Evolutionary conservation across 2,113 vertebrate species (phyloP).

Genomic region (Lates calcarifer): DNA sequence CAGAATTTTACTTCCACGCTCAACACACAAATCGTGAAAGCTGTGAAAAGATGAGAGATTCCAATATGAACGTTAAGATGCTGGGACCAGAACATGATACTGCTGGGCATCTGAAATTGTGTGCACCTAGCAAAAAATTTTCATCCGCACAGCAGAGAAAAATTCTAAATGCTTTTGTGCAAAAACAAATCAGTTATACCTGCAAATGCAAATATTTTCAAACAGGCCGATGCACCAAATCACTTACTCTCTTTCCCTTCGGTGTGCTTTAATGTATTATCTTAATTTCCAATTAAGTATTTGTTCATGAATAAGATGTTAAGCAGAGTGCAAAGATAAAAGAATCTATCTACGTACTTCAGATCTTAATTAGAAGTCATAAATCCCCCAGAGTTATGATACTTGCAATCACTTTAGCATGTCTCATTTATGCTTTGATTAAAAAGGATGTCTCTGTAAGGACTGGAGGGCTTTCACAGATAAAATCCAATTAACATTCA

Average conservation of each 20-base stretch:
- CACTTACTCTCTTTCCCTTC: background rate
- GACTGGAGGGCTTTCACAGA: constrained; percentile 61
- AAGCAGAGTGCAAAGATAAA: constrained; percentile 57
- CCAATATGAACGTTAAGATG: background rate
- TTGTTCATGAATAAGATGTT: constrained; percentile 56
- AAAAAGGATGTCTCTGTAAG: constrained; percentile 68
- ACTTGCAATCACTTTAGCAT: constrained; percentile 58
- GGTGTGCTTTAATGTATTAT: constrained; percentile 7
- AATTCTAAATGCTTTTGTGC: background rate
- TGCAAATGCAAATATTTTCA: background rate
- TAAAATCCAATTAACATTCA: constrained; percentile 74
- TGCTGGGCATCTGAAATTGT: background rate
- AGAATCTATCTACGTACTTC: constrained; percentile 51
- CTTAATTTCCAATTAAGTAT: constrained; percentile 29
- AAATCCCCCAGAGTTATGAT: constrained; percentile 61
- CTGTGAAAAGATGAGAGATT: background rate
- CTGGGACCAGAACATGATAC: background rate
- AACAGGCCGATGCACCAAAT: background rate
- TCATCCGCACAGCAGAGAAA: background rate
- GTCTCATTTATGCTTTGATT: constrained; percentile 76
- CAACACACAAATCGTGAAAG: background rate
- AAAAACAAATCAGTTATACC: background rate
- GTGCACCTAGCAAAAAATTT: background rate
- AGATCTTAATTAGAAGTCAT: constrained; percentile 60
- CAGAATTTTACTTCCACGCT: constrained; percentile 8